phyloP scores from a whole-genome alignment of 2,113 vertebrate genomes.

The Poeciliopsis retropinna region DNA sequence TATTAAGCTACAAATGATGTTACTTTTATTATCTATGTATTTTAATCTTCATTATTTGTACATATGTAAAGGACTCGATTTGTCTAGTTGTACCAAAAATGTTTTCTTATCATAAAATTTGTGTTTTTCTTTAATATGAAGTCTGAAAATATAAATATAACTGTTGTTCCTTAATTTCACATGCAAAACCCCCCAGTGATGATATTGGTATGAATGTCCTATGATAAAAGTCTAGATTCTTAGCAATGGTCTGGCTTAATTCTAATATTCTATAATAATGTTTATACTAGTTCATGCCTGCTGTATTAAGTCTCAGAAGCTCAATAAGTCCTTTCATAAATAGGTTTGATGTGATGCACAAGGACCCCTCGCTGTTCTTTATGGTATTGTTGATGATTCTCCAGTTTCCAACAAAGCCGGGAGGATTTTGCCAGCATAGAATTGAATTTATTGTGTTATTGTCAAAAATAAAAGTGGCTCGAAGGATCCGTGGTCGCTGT shows the following conservation, averaged over 20 bases:
- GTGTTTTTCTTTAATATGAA: too few species aligned
- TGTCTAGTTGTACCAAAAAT: too few species aligned
- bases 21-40: too few species aligned
- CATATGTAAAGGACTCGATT: too few species aligned
- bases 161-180: too few species aligned
- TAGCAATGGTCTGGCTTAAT: too few species aligned
- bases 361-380: background rate
- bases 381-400: background rate
- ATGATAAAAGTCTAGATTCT: too few species aligned
- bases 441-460: constrained; percentile 10
- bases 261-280: background rate
- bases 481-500: constrained; percentile 17
- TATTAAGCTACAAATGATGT: too few species aligned
- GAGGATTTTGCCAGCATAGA: constrained; percentile 25
- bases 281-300: background rate
- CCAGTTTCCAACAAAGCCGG: background rate
- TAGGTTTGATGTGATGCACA: background rate
- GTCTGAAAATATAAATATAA: too few species aligned
- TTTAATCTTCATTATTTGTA: too few species aligned
- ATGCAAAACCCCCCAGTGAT: fast-evolving
- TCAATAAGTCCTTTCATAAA: background rate
- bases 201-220: too few species aligned
- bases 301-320: background rate
- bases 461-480: constrained; percentile 41
- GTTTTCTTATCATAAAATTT: too few species aligned